phyloP scores from a whole-genome alignment of 2,797 vertebrate species.

The Semotilus atromaculatus region DNA sequence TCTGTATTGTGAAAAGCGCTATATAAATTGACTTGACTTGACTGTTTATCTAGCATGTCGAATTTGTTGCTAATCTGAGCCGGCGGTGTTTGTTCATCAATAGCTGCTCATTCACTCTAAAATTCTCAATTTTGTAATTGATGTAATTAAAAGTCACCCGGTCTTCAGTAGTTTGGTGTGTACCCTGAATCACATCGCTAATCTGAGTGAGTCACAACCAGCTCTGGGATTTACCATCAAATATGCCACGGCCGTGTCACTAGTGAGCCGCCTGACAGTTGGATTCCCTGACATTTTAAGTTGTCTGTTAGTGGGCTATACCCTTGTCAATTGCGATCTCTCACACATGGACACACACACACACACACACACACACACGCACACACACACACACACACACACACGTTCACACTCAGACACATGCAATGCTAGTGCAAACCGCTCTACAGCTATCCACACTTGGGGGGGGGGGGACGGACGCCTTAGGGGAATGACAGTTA shows the following conservation, averaged over 20 bases:
- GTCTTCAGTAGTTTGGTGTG: conserved; percentile 31
- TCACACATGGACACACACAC: conserved; percentile 47
- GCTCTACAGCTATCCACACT: conserved; percentile 43
- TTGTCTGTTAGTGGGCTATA: conserved; percentile 29
- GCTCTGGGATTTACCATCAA: conserved; percentile 55
- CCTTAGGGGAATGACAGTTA: conserved; percentile 54
- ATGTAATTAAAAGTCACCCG: conserved; percentile 50
- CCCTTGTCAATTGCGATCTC: conserved; percentile 59
- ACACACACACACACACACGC: conserved; percentile 1
- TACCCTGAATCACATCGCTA: conserved; percentile 46
- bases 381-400: conserved; percentile 21
- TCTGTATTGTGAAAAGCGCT: no score
- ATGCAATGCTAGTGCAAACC: conserved; percentile 32
- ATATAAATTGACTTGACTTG: no score
- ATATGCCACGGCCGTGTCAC: conserved; percentile 55
- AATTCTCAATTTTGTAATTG: conserved; percentile 48
- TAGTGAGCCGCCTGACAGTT: conserved; percentile 35
- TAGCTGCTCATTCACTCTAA: conserved; percentile 48
- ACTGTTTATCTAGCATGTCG: conserved; percentile 23
- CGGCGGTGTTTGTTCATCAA: conserved; percentile 36
- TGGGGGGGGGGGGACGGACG: conserved; percentile 36
- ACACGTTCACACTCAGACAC: conserved; percentile 49
- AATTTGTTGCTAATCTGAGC: conserved; percentile 32
- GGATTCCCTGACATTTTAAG: conserved; percentile 46
- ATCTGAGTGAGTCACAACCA: conserved; percentile 53